Conservation (phyloP, 2,113 vertebrate species). For the Amazona vittata region DNA sequence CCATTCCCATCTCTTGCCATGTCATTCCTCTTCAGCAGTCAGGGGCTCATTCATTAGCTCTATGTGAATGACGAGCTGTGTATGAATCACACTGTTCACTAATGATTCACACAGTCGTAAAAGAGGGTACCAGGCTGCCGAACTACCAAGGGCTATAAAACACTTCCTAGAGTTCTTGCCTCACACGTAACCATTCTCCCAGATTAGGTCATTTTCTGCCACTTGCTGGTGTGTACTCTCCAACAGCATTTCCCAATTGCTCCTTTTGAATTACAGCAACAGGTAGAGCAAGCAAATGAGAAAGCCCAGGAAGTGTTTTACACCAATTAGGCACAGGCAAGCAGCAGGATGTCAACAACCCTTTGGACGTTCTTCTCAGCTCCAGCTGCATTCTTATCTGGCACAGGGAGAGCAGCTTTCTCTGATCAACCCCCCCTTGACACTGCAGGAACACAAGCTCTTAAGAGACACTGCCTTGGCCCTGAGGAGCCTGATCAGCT, state of each 20-base stretch:
- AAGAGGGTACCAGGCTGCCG: background rate
- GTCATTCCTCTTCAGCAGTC: background rate
- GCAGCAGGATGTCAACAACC: background rate
- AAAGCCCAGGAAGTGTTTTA: background rate
- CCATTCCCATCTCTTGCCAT: background rate
- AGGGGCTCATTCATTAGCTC: conserved; percentile 54
- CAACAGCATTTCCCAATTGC: background rate
- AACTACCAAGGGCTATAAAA: background rate
- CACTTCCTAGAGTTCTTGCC: background rate
- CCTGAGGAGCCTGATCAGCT: background rate
- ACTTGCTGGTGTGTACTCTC: background rate
- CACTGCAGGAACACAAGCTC: background rate
- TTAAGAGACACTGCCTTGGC: background rate
- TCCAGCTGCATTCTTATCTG: background rate
- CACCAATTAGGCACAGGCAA: background rate
- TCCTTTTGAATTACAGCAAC: background rate
- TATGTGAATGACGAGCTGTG: conserved; percentile 28
- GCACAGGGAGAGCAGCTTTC: background rate
- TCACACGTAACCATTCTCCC: background rate
- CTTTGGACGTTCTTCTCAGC: background rate
- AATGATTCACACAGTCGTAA: conserved; percentile 35
- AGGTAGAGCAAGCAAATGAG: conserved; percentile 5
- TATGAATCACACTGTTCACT: conserved; percentile 50
- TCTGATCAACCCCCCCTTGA: background rate
- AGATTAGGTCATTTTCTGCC: background rate